Percentiles rank a stretch among this genome's conserved stretches.
Evolutionary conservation across 1,140 invertebrate genomes (phyloP).

Genomic region (Brachionus paranguensis): DNA sequence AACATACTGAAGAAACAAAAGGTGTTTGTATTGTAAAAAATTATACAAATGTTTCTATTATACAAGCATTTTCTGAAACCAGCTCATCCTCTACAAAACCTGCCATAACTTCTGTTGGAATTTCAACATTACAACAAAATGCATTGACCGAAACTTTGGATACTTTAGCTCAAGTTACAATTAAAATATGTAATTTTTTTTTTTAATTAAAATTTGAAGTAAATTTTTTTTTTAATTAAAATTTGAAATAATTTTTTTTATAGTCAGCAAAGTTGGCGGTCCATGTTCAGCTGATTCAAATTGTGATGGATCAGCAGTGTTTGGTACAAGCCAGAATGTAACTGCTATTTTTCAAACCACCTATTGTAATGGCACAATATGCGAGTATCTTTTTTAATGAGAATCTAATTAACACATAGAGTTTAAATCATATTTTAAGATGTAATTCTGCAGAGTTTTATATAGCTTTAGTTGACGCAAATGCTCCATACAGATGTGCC

Average conservation of each 20-base stretch:
- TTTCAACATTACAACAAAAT: background rate
- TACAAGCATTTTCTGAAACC: background rate
- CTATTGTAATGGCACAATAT: background rate
- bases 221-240: background rate
- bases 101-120: background rate
- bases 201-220: background rate
- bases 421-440: background rate
- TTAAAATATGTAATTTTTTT: background rate
- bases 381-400: background rate
- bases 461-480: too few relatives aligned
- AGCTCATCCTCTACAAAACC: background rate
- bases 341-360: background rate
- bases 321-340: background rate
- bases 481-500: background rate
- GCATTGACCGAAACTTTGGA: background rate
- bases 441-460: background rate
- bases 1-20: background rate
- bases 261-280: background rate
- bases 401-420: background rate
- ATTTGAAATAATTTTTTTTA: background rate
- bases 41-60: background rate
- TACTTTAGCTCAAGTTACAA: background rate
- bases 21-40: background rate
- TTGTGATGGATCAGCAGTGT: background rate
- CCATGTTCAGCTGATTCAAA: background rate